Conservation (phyloP, 2,797 vertebrate genomes). For the Myotis daubentonii region DNA sequence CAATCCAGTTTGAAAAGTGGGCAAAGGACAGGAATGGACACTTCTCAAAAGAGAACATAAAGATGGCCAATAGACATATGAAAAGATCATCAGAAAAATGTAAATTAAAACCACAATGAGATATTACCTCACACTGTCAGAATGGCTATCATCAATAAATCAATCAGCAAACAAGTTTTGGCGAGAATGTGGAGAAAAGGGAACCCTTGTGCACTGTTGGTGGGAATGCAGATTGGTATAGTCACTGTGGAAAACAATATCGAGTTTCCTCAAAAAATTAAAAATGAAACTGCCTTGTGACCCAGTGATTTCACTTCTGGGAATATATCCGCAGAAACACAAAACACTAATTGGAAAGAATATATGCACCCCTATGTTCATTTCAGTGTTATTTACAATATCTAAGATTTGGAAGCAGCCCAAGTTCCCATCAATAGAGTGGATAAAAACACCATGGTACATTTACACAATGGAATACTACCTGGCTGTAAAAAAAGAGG, state of each 20-base stretch:
- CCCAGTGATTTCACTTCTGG: neutral
- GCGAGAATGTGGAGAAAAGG: neutral
- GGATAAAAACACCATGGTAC: neutral
- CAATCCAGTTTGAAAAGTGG: neutral
- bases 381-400: neutral
- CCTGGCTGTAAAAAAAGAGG: neutral
- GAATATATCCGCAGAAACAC: neutral
- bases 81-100: neutral
- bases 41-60: neutral
- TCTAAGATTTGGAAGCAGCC: neutral
- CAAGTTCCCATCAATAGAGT: neutral
- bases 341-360: neutral
- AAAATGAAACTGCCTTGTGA: neutral
- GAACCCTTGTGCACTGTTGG: no score
- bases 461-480: neutral
- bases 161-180: neutral
- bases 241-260: neutral
- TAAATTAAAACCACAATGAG: neutral
- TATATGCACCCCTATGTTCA: neutral
- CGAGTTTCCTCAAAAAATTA: neutral
- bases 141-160: neutral
- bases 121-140: neutral
- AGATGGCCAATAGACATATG: neutral
- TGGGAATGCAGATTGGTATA: neutral
- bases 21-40: neutral